These are phyloP conservation scores for Buathra laborator DNA, from an alignment of 2,888 invertebrate species.

Conservation along the genomic window DNA sequence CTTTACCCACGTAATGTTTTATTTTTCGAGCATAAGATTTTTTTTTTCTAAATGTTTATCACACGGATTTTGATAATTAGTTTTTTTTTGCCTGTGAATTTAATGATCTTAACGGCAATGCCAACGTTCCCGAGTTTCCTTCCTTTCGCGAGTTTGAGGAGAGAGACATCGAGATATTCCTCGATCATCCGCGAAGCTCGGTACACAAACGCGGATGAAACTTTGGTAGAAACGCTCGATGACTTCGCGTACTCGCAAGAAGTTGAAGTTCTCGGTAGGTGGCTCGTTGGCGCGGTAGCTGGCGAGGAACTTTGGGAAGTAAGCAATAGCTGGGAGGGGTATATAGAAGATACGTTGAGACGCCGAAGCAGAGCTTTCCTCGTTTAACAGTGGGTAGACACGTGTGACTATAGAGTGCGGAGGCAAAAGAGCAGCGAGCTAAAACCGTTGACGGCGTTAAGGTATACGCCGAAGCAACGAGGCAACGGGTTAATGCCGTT, in stretches of 20 bases:
- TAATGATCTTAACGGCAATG: too few species aligned
- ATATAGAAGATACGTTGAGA: background rate
- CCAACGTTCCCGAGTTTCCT: background rate
- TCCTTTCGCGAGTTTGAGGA: background rate
- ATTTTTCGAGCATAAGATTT: too few species aligned
- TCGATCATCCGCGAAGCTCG: slow-evolving; percentile 32
- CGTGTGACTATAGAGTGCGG: slow-evolving; percentile 49
- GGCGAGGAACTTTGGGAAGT: slow-evolving; percentile 64
- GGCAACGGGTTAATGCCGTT: slow-evolving; percentile 54
- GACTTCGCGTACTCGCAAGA: slow-evolving; percentile 51
- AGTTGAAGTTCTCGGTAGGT: slow-evolving; percentile 57
- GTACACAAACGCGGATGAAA: slow-evolving; percentile 34
- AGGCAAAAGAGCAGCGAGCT: slow-evolving; percentile 54
- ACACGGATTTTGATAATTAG: too few species aligned
- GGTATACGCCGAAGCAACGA: slow-evolving; percentile 37
- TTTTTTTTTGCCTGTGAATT: too few species aligned
- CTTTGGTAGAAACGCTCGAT: slow-evolving; percentile 33
- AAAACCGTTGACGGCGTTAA: slow-evolving; percentile 46
- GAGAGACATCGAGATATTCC: slow-evolving; percentile 11
- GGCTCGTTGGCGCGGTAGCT: slow-evolving; percentile 19
- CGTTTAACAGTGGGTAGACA: slow-evolving; percentile 63
- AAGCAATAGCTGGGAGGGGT: slow-evolving; percentile 48
- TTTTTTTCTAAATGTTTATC: too few species aligned
- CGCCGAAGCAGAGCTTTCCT: slow-evolving; percentile 48
- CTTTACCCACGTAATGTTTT: too few species aligned